Percentiles rank a stretch among this genome's conserved stretches.
phyloP scores from a whole-genome alignment of 1,140 invertebrate species.

The Maconellicoccus hirsutus region DNA sequence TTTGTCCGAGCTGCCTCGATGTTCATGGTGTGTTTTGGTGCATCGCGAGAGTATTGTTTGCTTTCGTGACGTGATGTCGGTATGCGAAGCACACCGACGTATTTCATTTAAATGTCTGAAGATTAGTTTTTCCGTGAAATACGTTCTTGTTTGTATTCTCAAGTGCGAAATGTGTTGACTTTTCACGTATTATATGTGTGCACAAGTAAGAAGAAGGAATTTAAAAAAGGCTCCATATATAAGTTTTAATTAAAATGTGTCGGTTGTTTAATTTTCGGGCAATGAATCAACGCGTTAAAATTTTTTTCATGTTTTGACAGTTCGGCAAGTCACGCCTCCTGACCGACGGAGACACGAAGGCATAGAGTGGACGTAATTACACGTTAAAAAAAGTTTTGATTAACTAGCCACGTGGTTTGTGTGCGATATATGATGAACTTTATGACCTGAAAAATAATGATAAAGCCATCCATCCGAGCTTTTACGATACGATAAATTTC shows the following conservation, averaged over 20 bases:
- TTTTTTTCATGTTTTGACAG: slow-evolving; percentile 1
- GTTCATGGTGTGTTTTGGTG: no score
- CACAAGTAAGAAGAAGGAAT: no score
- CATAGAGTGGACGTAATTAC: background rate
- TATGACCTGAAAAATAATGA: slow-evolving; percentile 5
- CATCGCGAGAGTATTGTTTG: background rate
- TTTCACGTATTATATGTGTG: background rate
- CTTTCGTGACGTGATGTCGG: background rate
- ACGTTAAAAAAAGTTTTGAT: slow-evolving; percentile 5
- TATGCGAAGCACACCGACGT: background rate
- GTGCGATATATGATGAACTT: background rate
- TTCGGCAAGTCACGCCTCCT: background rate
- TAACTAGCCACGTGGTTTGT: background rate
- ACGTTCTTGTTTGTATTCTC: no score
- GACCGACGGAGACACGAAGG: background rate
- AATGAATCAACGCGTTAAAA: background rate
- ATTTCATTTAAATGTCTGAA: slow-evolving; percentile 2
- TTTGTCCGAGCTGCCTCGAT: no score
- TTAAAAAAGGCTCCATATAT: no score
- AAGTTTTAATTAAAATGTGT: no score
- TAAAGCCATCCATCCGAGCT: slow-evolving; percentile 2
- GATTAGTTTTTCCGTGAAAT: no score
- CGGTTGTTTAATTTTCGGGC: no score
- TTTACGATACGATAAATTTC: background rate
- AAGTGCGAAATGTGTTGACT: background rate